Conservation (phyloP, 1,140 invertebrate species). For the Ceratina calcarata region DNA sequence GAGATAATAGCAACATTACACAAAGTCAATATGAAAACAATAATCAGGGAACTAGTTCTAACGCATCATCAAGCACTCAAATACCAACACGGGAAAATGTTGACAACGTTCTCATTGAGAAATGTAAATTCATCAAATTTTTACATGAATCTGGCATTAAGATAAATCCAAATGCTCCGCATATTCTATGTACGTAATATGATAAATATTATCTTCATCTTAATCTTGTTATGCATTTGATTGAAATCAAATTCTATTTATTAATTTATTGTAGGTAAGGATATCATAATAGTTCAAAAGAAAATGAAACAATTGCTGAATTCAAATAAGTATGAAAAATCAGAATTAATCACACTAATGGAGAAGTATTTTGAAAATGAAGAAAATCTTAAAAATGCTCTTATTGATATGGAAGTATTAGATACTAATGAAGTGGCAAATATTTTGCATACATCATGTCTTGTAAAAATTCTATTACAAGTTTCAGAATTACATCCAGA, state of each 20-base stretch:
- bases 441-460: conserved; percentile 60
- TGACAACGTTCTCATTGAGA: background rate
- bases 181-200: conserved; percentile 64
- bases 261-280: conserved; percentile 60
- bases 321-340: conserved; percentile 50
- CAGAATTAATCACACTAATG: conserved; percentile 68
- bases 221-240: conserved; percentile 6
- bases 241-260: conserved; percentile 19
- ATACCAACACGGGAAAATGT: background rate
- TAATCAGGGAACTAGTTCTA: background rate
- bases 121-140: conserved; percentile 61
- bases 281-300: conserved; percentile 59
- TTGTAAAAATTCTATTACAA: conserved; percentile 73
- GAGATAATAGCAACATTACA: background rate
- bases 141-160: conserved; percentile 65
- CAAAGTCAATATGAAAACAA: background rate
- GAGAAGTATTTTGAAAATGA: conserved; percentile 67
- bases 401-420: conserved; percentile 65
- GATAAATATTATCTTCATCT: background rate
- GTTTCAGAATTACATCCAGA: conserved; percentile 70
- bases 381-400: conserved; percentile 68
- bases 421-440: conserved; percentile 53
- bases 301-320: conserved; percentile 68
- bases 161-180: conserved; percentile 53
- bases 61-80: background rate